Base-by-base conservation (phyloP, 2,888 invertebrate species). In the Platypus cylindrus region DNA sequence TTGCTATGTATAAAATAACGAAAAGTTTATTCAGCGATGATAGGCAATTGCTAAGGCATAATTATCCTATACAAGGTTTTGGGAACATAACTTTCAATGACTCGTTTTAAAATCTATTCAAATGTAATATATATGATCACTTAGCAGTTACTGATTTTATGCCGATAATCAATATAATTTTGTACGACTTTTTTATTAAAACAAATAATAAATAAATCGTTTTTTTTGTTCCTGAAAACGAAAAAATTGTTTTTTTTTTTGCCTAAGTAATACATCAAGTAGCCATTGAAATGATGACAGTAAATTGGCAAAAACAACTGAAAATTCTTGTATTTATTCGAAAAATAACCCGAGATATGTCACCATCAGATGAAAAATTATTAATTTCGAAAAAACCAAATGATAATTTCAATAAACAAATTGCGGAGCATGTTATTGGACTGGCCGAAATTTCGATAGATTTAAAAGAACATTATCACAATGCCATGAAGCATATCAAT, bases 1-100 rank as follows among this genome's bases (percentile, higher is more conserved):
- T 71, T 68, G 44, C 63, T 22, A 38, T 64, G 2, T 66, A 66
- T 45, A 58, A 73, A 41, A 48, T 70, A 14, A 50, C 64, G 15
- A 70, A 66, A 51, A 72, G 71, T 2, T 41, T 55, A 26, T 46
- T 48, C 12, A 44, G 40, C 14, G 38, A 40, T n/a, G n/a, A n/a
- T 34, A 41, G 37, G 23, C 17, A 17, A 18, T 40, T 33, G 7
- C 34, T 40, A 13, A 39, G 51, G 22, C 52, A 53, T 41, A 49
- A 45, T 40, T 55, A 54, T 38, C 54, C 53, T 2, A 55, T 52
- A 8, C 46, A 56, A 36, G 55, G 54, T 3, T 55, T 55, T 41
- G 53, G 53, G 14, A 55, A 57, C 43, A 52, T 57, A 22, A 55
- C 51, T 44, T 55, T 55, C 41, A 54, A 55, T 41, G 55, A 58